These are phyloP conservation scores for Phoronis australis DNA, from an alignment of 2,888 invertebrate genomes.

Conservation along the genomic window DNA sequence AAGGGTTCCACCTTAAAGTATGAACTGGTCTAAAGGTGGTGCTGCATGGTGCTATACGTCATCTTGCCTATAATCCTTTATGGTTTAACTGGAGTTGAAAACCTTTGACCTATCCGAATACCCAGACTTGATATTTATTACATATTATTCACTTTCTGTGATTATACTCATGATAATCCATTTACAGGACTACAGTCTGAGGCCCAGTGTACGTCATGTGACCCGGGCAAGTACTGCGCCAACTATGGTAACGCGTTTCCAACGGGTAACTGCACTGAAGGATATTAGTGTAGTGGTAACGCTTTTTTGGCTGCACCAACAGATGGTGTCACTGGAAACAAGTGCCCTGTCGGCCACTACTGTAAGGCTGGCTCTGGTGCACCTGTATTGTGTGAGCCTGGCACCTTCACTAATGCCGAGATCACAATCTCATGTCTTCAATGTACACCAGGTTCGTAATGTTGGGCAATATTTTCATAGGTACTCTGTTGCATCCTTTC, in stretches of 20 bases:
- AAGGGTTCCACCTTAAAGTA: too few relatives aligned
- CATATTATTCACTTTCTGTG: too few relatives aligned
- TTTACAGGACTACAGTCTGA: conserved; percentile 29
- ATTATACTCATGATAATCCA: too few relatives aligned
- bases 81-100: too few relatives aligned
- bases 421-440: conserved; percentile 24
- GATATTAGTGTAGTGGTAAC: conserved; percentile 31
- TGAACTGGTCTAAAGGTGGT: too few relatives aligned
- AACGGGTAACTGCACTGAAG: conserved; percentile 31
- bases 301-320: conserved; percentile 24
- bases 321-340: conserved; percentile 30
- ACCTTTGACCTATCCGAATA: too few relatives aligned
- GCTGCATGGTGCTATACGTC: too few relatives aligned
- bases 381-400: conserved; percentile 31
- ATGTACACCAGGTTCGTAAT: conserved; percentile 42
- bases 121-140: too few relatives aligned
- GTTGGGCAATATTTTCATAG: too few relatives aligned
- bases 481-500: too few relatives aligned
- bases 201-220: conserved; percentile 40
- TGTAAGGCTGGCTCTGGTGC: conserved; percentile 33
- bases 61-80: too few relatives aligned
- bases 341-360: conserved; percentile 32
- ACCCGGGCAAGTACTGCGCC: conserved; percentile 40
- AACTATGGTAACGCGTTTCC: conserved; percentile 30
- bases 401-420: conserved; percentile 30